phyloP scores from a whole-genome alignment of 1,140 invertebrate genomes.

The Gyrodactylus bullatarudis region DNA sequence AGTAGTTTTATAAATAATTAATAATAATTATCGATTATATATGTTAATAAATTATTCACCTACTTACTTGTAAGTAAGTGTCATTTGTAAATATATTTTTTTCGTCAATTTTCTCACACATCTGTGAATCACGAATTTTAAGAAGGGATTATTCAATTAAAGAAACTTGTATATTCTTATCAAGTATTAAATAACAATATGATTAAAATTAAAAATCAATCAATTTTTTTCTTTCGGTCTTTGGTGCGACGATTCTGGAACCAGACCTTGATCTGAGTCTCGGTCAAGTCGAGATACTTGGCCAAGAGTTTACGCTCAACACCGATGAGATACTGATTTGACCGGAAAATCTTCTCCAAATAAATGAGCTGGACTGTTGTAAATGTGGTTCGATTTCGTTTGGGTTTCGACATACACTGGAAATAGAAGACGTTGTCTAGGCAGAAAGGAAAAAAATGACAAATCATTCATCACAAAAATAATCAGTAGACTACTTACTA shows the following conservation, averaged over 20 bases:
- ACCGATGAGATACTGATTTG: neutral
- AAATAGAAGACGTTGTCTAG: neutral
- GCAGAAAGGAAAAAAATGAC: neutral
- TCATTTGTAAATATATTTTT: too few species aligned
- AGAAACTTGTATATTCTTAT: too few species aligned
- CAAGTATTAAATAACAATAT: too few species aligned
- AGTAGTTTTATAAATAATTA: too few species aligned
- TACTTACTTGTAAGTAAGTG: too few species aligned
- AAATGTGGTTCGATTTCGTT: neutral
- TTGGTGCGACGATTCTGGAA: neutral
- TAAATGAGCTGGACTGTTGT: neutral
- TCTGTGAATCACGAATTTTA: too few species aligned
- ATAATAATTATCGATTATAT: too few species aligned
- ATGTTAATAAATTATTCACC: too few species aligned
- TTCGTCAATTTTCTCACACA: too few species aligned
- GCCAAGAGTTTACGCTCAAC: neutral
- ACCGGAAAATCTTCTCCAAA: neutral
- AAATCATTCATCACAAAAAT: neutral
- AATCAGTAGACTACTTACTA: neutral
- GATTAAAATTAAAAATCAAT: too few species aligned
- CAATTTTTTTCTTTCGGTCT: too few species aligned
- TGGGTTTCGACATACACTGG: neutral
- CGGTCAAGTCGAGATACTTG: neutral
- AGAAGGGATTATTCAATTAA: too few species aligned
- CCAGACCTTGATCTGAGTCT: neutral